Percentiles rank a stretch among this genome's conserved stretches.
Conservation (phyloP, 2,888 invertebrate genomes). For the Ischnus inquisitorius region DNA sequence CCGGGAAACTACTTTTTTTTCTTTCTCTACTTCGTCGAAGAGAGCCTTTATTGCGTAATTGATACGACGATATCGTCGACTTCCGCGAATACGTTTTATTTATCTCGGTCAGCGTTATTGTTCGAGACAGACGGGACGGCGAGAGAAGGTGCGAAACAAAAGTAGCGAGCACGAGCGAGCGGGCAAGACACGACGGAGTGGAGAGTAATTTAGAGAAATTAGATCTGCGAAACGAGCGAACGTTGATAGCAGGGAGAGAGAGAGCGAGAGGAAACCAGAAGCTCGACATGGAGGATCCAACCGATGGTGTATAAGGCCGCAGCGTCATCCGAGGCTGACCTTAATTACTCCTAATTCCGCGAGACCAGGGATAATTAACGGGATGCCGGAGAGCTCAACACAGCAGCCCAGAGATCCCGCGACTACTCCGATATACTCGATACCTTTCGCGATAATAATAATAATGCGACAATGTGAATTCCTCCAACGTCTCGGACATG, state of each 20-base stretch:
- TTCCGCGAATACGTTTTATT: slow-evolving; percentile 48
- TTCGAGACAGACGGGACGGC: slow-evolving; percentile 6
- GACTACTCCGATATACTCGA: slow-evolving; percentile 47
- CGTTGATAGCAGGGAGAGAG: background rate
- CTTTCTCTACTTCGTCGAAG: background rate
- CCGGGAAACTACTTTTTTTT: background rate
- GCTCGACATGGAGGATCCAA: slow-evolving; percentile 30
- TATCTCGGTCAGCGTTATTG: slow-evolving; percentile 53
- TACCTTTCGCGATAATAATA: slow-evolving; percentile 37
- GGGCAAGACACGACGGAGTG: slow-evolving; percentile 7
- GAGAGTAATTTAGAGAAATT: slow-evolving; percentile 59
- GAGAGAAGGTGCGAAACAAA: slow-evolving; percentile 16
- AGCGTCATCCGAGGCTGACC: slow-evolving; percentile 64
- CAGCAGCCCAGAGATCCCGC: slow-evolving; percentile 48
- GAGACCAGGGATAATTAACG: slow-evolving; percentile 71
- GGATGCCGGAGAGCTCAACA: slow-evolving; percentile 37
- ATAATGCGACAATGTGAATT: slow-evolving; percentile 18
- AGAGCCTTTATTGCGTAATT: slow-evolving; percentile 47
- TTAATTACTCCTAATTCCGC: slow-evolving; percentile 73
- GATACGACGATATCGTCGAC: slow-evolving; percentile 39
- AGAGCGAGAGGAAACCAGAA: slow-evolving; percentile 30
- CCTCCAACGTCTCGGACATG: background rate
- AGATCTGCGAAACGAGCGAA: slow-evolving; percentile 39
- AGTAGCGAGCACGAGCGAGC: slow-evolving; percentile 44
- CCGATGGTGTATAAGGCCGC: slow-evolving; percentile 21